A percentile compares a stretch with the other conserved stretches of the same genome.
Evolutionary conservation across 2,113 vertebrate species (phyloP).

Genomic region (Alexandromys fortis): DNA sequence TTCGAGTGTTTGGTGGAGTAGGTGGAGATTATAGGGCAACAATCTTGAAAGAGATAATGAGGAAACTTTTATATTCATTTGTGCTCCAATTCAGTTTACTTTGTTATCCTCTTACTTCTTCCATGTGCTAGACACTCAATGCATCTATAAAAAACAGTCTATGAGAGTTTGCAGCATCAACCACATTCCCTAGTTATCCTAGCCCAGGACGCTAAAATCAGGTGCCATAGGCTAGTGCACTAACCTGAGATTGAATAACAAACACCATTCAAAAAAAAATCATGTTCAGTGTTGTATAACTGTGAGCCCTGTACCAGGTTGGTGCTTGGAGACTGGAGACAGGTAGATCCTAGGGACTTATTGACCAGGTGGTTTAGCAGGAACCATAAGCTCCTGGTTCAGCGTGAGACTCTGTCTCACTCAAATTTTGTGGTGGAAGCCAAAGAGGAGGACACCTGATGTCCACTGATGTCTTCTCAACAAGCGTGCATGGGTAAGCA

Average conservation of each 20-base stretch:
- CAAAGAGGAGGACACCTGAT: neutral
- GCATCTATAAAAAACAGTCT: neutral
- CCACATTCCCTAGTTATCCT: neutral
- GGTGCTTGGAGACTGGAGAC: neutral
- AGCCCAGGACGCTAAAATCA: neutral
- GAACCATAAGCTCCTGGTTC: neutral
- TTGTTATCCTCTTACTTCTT: neutral
- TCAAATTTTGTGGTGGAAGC: neutral
- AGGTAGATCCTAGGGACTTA: neutral
- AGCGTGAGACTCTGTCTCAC: neutral
- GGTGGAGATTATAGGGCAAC: neutral
- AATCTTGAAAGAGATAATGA: neutral
- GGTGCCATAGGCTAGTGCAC: neutral
- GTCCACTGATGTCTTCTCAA: neutral
- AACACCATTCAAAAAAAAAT: neutral
- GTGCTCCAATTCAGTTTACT: neutral
- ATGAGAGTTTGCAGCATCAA: neutral
- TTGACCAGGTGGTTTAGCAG: neutral
- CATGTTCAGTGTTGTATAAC: neutral
- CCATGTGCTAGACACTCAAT: neutral
- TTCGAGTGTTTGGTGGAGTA: neutral
- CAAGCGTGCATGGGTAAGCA: neutral
- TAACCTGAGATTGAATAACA: neutral
- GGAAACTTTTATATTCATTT: neutral
- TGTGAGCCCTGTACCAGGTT: neutral